Evolutionary conservation across 2,113 vertebrate species (phyloP), one percentile per base, ranked within the genome.

Genomic region (Etheostoma cragini): DNA sequence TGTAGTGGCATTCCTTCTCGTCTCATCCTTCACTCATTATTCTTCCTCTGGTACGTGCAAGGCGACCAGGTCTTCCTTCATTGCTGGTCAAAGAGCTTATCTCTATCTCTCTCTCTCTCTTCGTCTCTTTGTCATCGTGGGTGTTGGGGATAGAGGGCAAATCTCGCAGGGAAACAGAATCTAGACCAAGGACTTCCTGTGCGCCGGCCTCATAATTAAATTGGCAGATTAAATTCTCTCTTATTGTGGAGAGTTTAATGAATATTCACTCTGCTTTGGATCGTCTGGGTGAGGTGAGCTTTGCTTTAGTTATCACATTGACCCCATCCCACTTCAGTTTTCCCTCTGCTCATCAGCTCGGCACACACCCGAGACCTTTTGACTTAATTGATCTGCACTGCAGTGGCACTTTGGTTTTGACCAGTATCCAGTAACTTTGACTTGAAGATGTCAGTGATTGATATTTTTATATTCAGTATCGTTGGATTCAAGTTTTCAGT

Each of bases 171-270:
- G 68, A 85, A 72, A 77, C 47, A 33, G 76, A 86, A 88, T 90
- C 90, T 92, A 89, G 91, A 89, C 89, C 84, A 52, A 70, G 82
- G 81, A 77, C 85, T 91, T 91, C 90, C 86, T 83, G 68, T 74
- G 89, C 12, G 65, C 81, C 50, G 73, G 85, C 90, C 90, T 88
- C 78, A 60, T 91, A 92, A 93, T 93, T 92, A 91, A 92, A 91
- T 87, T 87, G 86, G 89, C 88, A 91, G 88, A 92, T 93, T 92
- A 81, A 91, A 90, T 69, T 84, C 80, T 73, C 71, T 89, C 87
- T 83, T 88, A 92, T 90, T 90, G 89, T 89, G 84, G 69, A 85
- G 88, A 76, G 57, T 89, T 91, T 90, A 92, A 92, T 93, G 90
- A 93, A 91, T 89, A 91, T 91, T 90, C 90, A 88, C 78, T 42